These are phyloP conservation scores for Smutsia temminckii DNA, from an alignment of 2,797 vertebrate genomes.

Conservation along the genomic window DNA sequence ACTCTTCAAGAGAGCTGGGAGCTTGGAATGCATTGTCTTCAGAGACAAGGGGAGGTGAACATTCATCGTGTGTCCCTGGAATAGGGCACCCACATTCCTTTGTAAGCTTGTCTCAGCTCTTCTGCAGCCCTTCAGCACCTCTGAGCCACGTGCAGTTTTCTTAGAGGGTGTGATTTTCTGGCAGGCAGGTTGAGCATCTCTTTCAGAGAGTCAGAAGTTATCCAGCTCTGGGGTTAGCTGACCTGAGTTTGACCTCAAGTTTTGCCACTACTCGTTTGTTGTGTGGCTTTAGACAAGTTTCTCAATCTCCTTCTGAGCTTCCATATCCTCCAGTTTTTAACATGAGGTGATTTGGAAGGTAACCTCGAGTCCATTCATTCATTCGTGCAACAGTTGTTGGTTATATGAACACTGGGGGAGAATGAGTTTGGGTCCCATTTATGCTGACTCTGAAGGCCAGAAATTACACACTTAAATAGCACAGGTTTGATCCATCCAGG, in stretches of 20 bases:
- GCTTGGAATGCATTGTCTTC: conserved; percentile 76
- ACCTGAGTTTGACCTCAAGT: neutral
- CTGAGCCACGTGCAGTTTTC: conserved; percentile 34
- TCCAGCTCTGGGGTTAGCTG: conserved; percentile 5
- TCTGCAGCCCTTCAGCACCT: conserved; percentile 69
- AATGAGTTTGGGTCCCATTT: neutral
- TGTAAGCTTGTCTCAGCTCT: conserved; percentile 60
- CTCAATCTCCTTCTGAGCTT: conserved; percentile 19
- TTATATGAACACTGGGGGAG: neutral
- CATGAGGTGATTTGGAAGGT: neutral
- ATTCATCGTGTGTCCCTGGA: conserved; percentile 40
- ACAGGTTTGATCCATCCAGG: neutral
- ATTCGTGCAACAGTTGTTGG: neutral
- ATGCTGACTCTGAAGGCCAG: neutral
- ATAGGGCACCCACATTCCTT: conserved; percentile 58
- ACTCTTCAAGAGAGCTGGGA: conserved; percentile 49
- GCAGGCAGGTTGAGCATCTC: conserved; percentile 4
- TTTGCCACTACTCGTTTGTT: neutral
- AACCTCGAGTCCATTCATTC: neutral
- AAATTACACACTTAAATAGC: neutral
- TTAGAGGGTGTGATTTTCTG: conserved; percentile 44
- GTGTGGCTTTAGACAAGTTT: neutral
- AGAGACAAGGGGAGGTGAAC: conserved; percentile 39
- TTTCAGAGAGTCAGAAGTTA: neutral
- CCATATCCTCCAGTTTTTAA: neutral